Conservation (phyloP, 2,797 vertebrate species). For the Chromobotia macracanthus region DNA sequence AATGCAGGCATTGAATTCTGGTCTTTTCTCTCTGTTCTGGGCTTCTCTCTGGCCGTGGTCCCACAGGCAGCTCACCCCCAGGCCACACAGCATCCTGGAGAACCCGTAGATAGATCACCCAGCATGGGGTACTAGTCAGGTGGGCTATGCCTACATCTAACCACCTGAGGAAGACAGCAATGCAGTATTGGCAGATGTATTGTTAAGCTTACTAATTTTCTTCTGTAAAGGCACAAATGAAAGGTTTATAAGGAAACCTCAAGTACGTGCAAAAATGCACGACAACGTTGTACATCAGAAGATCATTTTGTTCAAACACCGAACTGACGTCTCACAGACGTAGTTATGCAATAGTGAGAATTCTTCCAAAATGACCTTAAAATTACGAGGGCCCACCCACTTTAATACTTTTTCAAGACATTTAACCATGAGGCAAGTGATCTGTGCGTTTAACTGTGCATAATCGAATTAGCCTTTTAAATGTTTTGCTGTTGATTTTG, state of each 20-base stretch:
- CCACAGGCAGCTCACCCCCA: constrained; percentile 80
- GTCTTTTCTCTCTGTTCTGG: constrained; percentile 77
- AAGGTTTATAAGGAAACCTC: constrained; percentile 47
- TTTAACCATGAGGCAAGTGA: not conserved
- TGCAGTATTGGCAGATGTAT: not conserved
- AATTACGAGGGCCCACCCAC: constrained; percentile 19
- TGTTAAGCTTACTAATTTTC: not conserved
- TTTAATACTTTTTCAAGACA: constrained; percentile 19
- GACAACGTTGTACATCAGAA: constrained; percentile 44
- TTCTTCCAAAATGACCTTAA: constrained; percentile 25
- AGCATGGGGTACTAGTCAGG: constrained; percentile 86
- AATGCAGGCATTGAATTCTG: constrained; percentile 78
- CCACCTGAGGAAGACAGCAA: constrained; percentile 77
- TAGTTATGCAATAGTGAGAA: constrained; percentile 41
- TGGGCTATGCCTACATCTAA: constrained; percentile 86
- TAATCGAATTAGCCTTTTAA: constrained; percentile 38
- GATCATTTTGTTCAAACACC: not conserved
- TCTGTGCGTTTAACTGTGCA: constrained; percentile 24
- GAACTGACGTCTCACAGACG: constrained; percentile 54
- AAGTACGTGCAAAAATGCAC: constrained; percentile 43
- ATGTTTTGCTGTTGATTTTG: constrained; percentile 36
- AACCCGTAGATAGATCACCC: constrained; percentile 90
- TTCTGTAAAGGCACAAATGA: constrained; percentile 17
- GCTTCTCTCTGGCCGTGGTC: constrained; percentile 78
- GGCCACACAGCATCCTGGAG: constrained; percentile 93